These are phyloP conservation scores for Chaetops frenatus DNA, from an alignment of 2,113 vertebrate species.

Conservation along the genomic window DNA sequence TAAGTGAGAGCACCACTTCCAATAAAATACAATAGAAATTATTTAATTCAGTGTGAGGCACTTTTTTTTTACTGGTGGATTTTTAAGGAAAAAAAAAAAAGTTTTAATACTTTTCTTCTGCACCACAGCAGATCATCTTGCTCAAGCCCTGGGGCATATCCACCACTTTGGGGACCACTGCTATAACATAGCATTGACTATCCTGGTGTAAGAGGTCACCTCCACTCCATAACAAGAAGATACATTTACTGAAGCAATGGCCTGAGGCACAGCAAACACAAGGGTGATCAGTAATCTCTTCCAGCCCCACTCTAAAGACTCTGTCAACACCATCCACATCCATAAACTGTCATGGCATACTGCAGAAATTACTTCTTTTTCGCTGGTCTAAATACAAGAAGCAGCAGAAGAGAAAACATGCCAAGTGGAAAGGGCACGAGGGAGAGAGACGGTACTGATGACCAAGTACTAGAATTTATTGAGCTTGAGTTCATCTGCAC, in stretches of 20 bases:
- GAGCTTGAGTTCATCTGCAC: neutral
- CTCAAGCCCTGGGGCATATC: fast-evolving
- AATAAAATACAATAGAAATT: neutral
- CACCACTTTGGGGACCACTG: neutral
- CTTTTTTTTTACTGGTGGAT: neutral
- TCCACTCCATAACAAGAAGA: neutral
- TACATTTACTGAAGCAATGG: neutral
- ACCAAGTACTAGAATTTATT: neutral
- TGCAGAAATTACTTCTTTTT: neutral
- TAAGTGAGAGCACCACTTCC: neutral
- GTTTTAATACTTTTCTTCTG: neutral
- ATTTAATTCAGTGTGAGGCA: fast-evolving
- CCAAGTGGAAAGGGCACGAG: neutral
- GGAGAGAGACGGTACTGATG: neutral
- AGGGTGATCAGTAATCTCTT: neutral
- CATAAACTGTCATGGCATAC: neutral
- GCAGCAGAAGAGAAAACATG: neutral
- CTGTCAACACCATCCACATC: neutral
- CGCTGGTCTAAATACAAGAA: neutral
- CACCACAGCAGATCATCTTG: neutral
- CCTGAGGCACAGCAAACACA: neutral
- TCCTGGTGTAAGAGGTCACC: neutral
- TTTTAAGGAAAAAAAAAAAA: neutral
- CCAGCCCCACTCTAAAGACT: neutral
- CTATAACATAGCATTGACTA: fast-evolving